phyloP scores from a whole-genome alignment of 37 sponge, comb jelly and placozoan genomes.

The Halisarca cf. caerulea region DNA sequence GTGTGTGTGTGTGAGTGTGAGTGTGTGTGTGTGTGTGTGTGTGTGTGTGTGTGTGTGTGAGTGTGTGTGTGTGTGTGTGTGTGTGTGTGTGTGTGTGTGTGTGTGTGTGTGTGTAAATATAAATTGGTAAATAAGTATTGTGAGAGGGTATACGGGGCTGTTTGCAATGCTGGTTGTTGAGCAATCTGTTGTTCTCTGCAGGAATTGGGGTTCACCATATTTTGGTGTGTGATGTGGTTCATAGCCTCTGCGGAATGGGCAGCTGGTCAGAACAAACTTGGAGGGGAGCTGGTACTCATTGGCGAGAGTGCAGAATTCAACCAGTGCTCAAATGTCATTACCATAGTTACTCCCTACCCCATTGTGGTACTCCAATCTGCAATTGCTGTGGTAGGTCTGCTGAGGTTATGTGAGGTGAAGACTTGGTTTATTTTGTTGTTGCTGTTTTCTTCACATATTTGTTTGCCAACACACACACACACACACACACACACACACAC shows the following conservation, averaged over 20 bases:
- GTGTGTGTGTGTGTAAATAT: too few relatives aligned
- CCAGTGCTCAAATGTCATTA: background rate
- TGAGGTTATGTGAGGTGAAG: too few relatives aligned
- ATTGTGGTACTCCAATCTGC: constrained; percentile 29
- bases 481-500: background rate
- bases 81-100: background rate
- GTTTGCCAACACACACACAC: too few relatives aligned
- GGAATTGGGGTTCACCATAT: constrained; percentile 49
- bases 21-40: background rate
- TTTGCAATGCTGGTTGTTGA: background rate
- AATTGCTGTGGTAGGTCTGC: constrained; percentile 71
- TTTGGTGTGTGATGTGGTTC: constrained; percentile 49
- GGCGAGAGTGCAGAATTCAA: background rate
- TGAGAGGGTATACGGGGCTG: too few relatives aligned
- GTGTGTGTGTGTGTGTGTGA: background rate
- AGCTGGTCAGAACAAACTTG: constrained; percentile 38
- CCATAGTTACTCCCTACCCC: background rate
- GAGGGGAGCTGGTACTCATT: background rate
- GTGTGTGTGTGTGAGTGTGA: background rate
- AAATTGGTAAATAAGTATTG: too few relatives aligned
- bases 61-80: background rate
- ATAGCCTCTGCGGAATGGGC: constrained; percentile 74
- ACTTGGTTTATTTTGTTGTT: background rate
- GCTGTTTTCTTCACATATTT: background rate
- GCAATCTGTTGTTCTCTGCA: constrained; percentile 11